A percentile compares a stretch with the other conserved stretches of the same genome.
Evolutionary conservation across 2,888 invertebrate species (phyloP).

Genomic region (Athetis lepigone): DNA sequence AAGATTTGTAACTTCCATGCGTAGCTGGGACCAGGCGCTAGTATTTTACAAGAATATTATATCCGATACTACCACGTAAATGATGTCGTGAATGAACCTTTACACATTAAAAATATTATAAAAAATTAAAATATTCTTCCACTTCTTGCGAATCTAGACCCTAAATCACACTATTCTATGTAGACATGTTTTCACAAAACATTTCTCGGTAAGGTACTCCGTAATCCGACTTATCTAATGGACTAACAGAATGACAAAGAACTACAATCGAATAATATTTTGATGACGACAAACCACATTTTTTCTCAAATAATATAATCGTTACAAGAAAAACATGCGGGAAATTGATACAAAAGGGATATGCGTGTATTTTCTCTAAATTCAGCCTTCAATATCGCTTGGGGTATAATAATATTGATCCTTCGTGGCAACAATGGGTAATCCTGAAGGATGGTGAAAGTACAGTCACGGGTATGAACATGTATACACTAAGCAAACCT

Average conservation of each 20-base stretch:
- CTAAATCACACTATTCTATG: too few species aligned
- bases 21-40: too few species aligned
- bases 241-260: conserved; percentile 27
- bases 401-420: conserved; percentile 54
- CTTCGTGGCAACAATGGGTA: conserved; percentile 41
- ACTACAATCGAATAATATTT: conserved; percentile 38
- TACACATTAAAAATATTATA: too few species aligned
- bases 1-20: too few species aligned
- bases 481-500: too few species aligned
- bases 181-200: conserved; percentile 1
- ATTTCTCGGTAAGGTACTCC: neutral
- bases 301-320: conserved; percentile 27
- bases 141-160: too few species aligned
- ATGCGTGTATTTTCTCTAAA: conserved; percentile 48
- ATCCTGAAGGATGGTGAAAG: conserved; percentile 29
- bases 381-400: conserved; percentile 37
- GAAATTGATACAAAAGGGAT: conserved; percentile 54
- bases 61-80: too few species aligned
- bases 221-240: conserved; percentile 19
- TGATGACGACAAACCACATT: conserved; percentile 22
- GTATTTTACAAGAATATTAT: too few species aligned
- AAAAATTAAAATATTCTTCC: too few species aligned
- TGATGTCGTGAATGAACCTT: too few species aligned
- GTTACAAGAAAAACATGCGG: conserved; percentile 31
- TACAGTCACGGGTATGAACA: conserved; percentile 26